phyloP scores from a whole-genome alignment of 2,797 vertebrate species.

The Sphenodon punctatus region DNA sequence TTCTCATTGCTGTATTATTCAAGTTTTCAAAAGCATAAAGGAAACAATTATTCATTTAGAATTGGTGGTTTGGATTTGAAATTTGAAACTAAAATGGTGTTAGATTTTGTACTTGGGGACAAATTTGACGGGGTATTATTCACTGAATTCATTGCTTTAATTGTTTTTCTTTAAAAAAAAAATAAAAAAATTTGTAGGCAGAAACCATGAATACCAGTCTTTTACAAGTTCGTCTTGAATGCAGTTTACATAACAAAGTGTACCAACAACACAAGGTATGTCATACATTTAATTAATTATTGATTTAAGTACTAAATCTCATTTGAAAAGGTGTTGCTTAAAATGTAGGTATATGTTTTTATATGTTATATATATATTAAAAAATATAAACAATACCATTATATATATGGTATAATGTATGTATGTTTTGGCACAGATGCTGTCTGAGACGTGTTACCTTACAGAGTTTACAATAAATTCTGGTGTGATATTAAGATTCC shows the following conservation, averaged over 20 bases:
- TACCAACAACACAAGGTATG: slow-evolving; percentile 76
- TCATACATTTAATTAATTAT: slow-evolving; percentile 7
- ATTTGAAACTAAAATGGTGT: not conserved
- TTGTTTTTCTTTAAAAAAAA: slow-evolving; percentile 6
- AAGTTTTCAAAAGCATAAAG: too few relatives aligned
- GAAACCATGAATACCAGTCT: slow-evolving; percentile 90
- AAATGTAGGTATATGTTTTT: too few relatives aligned
- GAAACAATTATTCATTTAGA: not conserved
- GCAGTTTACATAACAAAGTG: slow-evolving; percentile 85
- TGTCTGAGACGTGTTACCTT: not conserved
- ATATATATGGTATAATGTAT: too few relatives aligned
- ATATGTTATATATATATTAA: too few relatives aligned
- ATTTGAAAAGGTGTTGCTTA: too few relatives aligned
- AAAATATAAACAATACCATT: too few relatives aligned
- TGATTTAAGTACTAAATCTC: too few relatives aligned
- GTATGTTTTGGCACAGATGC: not conserved
- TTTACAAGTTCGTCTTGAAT: slow-evolving; percentile 89
- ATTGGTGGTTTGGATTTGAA: not conserved
- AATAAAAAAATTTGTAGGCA: slow-evolving; percentile 87
- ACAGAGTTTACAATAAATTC: not conserved
- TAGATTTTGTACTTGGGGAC: not conserved
- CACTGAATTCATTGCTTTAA: not conserved
- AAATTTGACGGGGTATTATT: not conserved
- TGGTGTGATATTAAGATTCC: not conserved
- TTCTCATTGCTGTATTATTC: not conserved